Evolutionary conservation across 2,888 invertebrate genomes (phyloP), one percentile per base, ranked within the genome.

Genomic region (Sympetrum striolatum): DNA sequence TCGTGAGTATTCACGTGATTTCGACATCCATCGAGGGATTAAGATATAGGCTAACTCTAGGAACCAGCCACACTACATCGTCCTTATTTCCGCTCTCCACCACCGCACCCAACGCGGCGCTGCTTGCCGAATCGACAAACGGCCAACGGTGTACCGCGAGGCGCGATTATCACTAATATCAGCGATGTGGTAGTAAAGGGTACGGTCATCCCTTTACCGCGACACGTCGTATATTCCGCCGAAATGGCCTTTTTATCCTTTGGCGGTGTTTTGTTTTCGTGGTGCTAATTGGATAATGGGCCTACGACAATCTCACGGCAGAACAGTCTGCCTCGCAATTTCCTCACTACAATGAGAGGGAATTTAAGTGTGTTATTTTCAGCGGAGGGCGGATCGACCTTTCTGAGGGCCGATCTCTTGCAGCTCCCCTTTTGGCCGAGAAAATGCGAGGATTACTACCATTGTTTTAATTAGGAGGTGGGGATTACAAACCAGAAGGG

Each of bases 241-340:
- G 64, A 86, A 86, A 86, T 86, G 60, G 60, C 86, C 86, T 12
- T 86, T 64, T 64, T 58, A 86, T 86, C 60, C 58, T 81, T 48
- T 25, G n/a, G 60, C 86, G 60, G 60, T 86, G 86, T 86, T 86
- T 86, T 86, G 86, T 82, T 82, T 82, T 60, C 82, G 58, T 35
- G 58, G 82, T 37, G 86, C 86, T 86, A 86, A 86, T 64, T 86
- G 86, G 86, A 86, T 86, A 86, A 86, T 86, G 86, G 86, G 35
- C n/a, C 82, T 18, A n/a, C 44, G 44, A 44, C 44, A 44, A 44
- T 44, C 44, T 44, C 44, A 8, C 44, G 22, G 22, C 53, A 25
- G n/a, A 31, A 6, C 39, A 44, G 44, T 10, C 4, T 8, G 10
- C 6, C 4, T 10, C 10, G 44, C 44, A 44, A 44, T 44, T 44